Evolutionary conservation across 2,888 invertebrate genomes (phyloP), one percentile per base, ranked within the genome.

Genomic region (Neoscelio sp.): DNA sequence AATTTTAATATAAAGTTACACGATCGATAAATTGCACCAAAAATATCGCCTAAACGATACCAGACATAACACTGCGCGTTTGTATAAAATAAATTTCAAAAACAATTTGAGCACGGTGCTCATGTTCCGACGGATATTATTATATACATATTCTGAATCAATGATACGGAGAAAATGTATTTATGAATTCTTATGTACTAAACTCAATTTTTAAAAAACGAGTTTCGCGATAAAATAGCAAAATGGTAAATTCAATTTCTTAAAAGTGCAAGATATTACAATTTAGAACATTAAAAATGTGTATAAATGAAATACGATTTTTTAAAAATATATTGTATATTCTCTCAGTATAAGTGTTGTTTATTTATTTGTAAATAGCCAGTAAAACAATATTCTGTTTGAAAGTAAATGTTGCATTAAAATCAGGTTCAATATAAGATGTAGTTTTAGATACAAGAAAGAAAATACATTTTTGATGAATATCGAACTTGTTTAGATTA

Each of bases 21-120:
- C n/a, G n/a, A n/a, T 17, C 13, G 13, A 17, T 8, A 38, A 38
- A 38, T 10, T 38, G 38, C 10, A 13, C n/a, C 15, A 8, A 46
- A 2, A 46, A 46, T 23, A 6, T 38, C 13, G 38, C 38, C 2
- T 13, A 12, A 13, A 38, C 38, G 13, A 13, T 38, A 38, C 13
- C 38, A 38, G n/a, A 38, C 12, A 12, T 38, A 13, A 12, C 17
- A 42, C 5, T 42, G 18, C 10, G 8, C 4, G 13, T 52, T 52
- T 10, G 18, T 33, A 52, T 5, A 52, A 42, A 20, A 58, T 40
- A 33, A 26, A 54, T 28, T 54, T 38, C 20, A 40, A 58, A 28
- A 58, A 26, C 17, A 52, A 52, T 33, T 28, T 42, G 58, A 58
- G 58, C 58, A 62, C 62, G 62, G 62, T 62, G 62, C 62, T 62